Percentiles rank a stretch among this genome's conserved stretches.
These are phyloP conservation scores for Apis cerana DNA, from an alignment of 1,140 invertebrate species.

Conservation along the genomic window DNA sequence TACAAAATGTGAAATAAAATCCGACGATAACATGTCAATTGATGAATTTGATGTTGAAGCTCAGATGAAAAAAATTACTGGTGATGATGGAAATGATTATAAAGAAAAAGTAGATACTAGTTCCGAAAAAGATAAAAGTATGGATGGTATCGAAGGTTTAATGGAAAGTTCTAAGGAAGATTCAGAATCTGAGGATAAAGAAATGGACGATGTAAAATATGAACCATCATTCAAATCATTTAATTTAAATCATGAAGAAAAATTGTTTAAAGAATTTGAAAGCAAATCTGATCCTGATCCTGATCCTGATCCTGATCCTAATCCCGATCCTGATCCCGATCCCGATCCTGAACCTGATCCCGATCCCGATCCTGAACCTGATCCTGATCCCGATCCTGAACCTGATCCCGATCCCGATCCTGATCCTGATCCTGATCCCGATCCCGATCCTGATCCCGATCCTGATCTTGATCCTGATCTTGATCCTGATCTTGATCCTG, in stretches of 20 bases:
- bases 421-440: too few relatives aligned
- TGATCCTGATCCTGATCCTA: too few relatives aligned
- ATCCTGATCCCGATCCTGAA: too few relatives aligned
- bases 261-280: constrained; percentile 43
- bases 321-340: too few relatives aligned
- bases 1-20: constrained; percentile 39
- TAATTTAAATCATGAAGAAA: constrained; percentile 32
- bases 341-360: too few relatives aligned
- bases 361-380: too few relatives aligned
- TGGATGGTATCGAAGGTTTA: constrained; percentile 77
- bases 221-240: constrained; percentile 67
- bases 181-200: constrained; percentile 75
- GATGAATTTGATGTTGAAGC: constrained; percentile 79
- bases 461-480: too few relatives aligned
- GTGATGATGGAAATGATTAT: constrained; percentile 78
- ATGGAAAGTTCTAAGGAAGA: constrained; percentile 80
- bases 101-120: constrained; percentile 73
- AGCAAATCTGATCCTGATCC: constrained; percentile 3
- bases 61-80: constrained; percentile 78
- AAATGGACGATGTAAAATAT: constrained; percentile 68
- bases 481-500: too few relatives aligned
- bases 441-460: too few relatives aligned
- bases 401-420: too few relatives aligned
- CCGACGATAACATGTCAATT: constrained; percentile 71
- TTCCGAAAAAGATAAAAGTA: constrained; percentile 74